Conservation (phyloP, 2,113 vertebrate species). For the Podocnemis expansa region DNA sequence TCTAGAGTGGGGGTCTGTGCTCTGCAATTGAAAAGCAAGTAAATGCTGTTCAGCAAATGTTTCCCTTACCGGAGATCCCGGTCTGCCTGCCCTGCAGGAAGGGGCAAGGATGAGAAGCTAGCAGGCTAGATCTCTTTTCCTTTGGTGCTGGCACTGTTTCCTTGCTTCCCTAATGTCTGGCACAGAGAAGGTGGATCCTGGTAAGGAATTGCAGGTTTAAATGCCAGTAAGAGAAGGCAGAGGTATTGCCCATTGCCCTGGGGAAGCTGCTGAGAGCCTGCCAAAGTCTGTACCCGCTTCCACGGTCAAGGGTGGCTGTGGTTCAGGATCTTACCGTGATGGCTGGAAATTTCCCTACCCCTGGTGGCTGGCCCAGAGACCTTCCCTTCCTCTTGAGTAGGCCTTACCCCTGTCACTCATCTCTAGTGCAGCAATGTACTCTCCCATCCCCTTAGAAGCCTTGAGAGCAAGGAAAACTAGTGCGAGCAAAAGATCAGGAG, state of each 20-base stretch:
- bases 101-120: not conserved
- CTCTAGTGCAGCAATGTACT: no score
- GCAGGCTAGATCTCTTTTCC: not conserved
- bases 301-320: not conserved
- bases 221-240: not conserved
- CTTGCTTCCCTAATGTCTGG: not conserved
- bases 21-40: not conserved
- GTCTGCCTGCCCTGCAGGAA: not conserved
- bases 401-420: not conserved
- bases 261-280: not conserved
- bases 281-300: not conserved
- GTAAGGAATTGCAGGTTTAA: not conserved
- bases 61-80: not conserved
- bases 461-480: not conserved
- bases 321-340: not conserved
- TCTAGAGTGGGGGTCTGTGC: not conserved
- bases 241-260: not conserved
- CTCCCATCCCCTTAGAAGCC: not conserved
- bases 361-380: not conserved
- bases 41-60: not conserved
- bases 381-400: not conserved
- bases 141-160: not conserved
- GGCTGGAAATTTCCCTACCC: rapidly evolving
- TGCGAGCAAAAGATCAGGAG: not conserved
- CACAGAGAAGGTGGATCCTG: no score